Percentiles rank a stretch among this genome's conserved stretches.
These are phyloP conservation scores for Haemorhous mexicanus DNA, from an alignment of 2,113 vertebrate species.

Conservation along the genomic window DNA sequence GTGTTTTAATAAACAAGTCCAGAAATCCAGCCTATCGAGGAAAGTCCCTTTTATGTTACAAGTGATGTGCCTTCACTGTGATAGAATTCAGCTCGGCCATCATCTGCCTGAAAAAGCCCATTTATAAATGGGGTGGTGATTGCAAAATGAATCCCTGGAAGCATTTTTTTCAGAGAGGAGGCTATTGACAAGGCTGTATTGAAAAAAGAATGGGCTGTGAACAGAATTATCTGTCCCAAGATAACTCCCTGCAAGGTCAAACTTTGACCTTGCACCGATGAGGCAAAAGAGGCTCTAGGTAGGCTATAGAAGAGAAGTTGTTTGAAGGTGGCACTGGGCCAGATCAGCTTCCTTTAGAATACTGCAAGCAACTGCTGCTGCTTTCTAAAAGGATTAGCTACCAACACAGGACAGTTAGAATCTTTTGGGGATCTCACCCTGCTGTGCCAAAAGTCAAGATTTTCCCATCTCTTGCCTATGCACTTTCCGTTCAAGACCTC, in stretches of 20 bases:
- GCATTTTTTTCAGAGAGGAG: slow-evolving; percentile 20
- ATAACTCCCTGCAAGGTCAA: slow-evolving; percentile 44
- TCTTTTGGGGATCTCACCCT: neutral
- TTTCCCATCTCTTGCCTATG: neutral
- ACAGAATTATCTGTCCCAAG: slow-evolving; percentile 41
- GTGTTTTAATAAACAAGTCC: slow-evolving; percentile 19
- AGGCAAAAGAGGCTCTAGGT: slow-evolving; percentile 36
- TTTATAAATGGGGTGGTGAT: neutral
- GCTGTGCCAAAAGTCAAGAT: neutral
- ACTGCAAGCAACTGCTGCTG: slow-evolving; percentile 1
- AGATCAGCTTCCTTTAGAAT: slow-evolving; percentile 46
- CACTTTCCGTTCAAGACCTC: neutral
- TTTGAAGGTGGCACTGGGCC: slow-evolving; percentile 25
- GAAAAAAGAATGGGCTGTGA: slow-evolving; percentile 15
- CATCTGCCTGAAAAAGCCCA: slow-evolving; percentile 23
- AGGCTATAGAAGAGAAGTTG: slow-evolving; percentile 26
- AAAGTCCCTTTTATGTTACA: neutral
- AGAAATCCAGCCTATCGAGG: neutral
- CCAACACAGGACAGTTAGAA: neutral
- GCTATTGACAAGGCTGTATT: slow-evolving; percentile 17
- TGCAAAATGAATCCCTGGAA: slow-evolving; percentile 22
- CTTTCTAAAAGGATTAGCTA: slow-evolving; percentile 12
- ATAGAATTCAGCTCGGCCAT: slow-evolving; percentile 14
- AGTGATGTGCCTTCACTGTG: neutral
- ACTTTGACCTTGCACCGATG: slow-evolving; percentile 1